These are phyloP conservation scores for Forbesichthys agassizii DNA, from an alignment of 2,113 vertebrate species.

Conservation along the genomic window DNA sequence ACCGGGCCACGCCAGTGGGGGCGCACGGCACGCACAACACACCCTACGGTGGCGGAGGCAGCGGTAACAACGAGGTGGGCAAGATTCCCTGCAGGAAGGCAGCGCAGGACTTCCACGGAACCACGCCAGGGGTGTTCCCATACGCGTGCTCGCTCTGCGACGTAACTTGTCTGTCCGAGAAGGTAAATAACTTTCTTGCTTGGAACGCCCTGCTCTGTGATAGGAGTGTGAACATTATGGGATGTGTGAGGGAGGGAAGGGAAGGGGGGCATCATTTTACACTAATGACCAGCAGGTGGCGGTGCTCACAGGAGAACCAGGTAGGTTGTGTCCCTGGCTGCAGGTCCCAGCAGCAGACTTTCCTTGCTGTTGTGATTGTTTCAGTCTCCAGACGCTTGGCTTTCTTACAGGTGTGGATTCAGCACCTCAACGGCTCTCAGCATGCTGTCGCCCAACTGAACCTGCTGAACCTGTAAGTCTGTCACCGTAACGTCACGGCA, in stretches of 20 bases:
- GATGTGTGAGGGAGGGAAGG: not conserved
- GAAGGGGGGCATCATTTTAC: not conserved
- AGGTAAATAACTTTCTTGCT: conserved; percentile 62
- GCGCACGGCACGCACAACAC: not conserved
- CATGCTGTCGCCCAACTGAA: conserved; percentile 68
- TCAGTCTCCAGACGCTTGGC: not conserved
- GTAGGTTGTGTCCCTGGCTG: not conserved
- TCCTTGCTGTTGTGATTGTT: not conserved
- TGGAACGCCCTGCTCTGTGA: not conserved
- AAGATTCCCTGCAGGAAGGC: conserved; percentile 42
- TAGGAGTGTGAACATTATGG: not conserved
- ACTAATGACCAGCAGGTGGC: not conserved
- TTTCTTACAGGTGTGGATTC: conserved; percentile 47
- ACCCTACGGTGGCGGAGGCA: conserved; percentile 2
- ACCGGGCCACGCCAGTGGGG: not conserved
- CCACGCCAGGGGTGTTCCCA: conserved; percentile 51
- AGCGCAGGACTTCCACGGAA: conserved; percentile 69
- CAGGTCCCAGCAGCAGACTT: not conserved
- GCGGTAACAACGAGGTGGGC: not conserved
- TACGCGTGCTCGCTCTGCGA: conserved; percentile 71
- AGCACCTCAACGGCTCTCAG: conserved; percentile 50
- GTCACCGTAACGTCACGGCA: not conserved
- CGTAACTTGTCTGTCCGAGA: conserved; percentile 64
- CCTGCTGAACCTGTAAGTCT: conserved; percentile 67
- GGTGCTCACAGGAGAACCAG: not conserved